Evolutionary conservation across 2,113 vertebrate genomes (phyloP).

Genomic region (rabbit (Oryctolagus cuniculus)): DNA sequence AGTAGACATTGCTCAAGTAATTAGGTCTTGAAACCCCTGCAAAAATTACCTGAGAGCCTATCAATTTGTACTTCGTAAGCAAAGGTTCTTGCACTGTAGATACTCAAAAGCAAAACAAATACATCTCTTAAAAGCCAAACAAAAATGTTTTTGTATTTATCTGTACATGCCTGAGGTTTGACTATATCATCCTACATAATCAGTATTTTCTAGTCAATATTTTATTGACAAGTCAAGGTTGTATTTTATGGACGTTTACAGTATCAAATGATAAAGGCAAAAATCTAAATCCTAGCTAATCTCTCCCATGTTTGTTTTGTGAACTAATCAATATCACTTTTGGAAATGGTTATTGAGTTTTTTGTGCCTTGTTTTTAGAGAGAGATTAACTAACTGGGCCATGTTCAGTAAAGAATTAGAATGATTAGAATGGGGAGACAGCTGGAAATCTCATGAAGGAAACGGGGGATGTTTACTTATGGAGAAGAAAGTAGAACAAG

Average conservation of each 20-base stretch:
- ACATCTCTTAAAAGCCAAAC: not conserved
- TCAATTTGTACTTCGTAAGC: not conserved
- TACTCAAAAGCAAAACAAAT: slow-evolving; percentile 4
- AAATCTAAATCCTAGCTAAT: not conserved
- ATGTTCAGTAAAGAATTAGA: not conserved
- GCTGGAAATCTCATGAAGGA: not conserved
- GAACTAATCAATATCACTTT: not conserved
- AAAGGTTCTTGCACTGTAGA: not conserved
- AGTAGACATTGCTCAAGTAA: slow-evolving; percentile 17
- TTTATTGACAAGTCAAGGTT: not conserved
- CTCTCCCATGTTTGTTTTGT: not conserved
- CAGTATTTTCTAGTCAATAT: not conserved
- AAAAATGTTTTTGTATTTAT: not conserved
- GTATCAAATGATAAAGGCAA: not conserved
- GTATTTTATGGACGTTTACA: not conserved
- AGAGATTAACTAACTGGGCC: not conserved
- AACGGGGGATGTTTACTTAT: no score
- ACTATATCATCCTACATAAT: not conserved
- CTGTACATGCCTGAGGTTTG: not conserved
- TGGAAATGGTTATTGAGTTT: not conserved
- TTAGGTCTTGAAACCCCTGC: not conserved
- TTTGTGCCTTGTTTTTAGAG: not conserved
- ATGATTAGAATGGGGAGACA: not conserved
- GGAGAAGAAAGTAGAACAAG: not conserved
- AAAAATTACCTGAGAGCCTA: not conserved